These are phyloP conservation scores for Tachysurus fulvidraco DNA, from an alignment of 2,113 vertebrate genomes.

Conservation along the genomic window DNA sequence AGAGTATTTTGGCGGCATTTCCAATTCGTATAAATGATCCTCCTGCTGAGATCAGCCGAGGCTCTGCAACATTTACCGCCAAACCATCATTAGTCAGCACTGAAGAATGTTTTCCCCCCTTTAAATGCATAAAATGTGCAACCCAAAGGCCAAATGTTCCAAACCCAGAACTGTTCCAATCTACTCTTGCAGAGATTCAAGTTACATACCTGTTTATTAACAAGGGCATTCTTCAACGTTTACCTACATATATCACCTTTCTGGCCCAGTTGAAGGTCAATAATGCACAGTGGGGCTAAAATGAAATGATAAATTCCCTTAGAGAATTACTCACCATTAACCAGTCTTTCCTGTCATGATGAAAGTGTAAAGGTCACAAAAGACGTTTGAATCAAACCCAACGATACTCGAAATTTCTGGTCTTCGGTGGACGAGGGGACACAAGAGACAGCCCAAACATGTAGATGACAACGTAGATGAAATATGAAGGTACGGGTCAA, in stretches of 20 bases:
- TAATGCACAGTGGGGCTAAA: background rate
- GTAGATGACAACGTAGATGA: background rate
- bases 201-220: slow-evolving; percentile 33
- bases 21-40: slow-evolving; percentile 25
- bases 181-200: slow-evolving; percentile 2
- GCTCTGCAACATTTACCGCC: slow-evolving; percentile 32
- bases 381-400: background rate
- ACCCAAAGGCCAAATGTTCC: slow-evolving; percentile 27
- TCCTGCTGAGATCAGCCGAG: slow-evolving; percentile 39
- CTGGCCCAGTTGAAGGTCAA: background rate
- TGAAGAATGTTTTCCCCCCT: slow-evolving; percentile 37
- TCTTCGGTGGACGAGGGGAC: background rate
- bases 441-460: background rate
- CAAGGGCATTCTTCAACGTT: slow-evolving; percentile 5
- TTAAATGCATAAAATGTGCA: slow-evolving; percentile 34
- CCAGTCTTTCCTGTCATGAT: background rate
- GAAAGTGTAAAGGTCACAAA: slow-evolving; percentile 12
- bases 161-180: background rate
- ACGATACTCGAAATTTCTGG: background rate
- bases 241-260: slow-evolving; percentile 10
- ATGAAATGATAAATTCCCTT: background rate
- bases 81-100: slow-evolving; percentile 40
- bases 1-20: slow-evolving; percentile 2
- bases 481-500: background rate
- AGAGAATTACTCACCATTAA: background rate